A percentile compares a stretch with the other conserved stretches of the same genome.
These are phyloP conservation scores for Gambelia wislizenii DNA, from an alignment of 2,797 vertebrate species.

Conservation along the genomic window DNA sequence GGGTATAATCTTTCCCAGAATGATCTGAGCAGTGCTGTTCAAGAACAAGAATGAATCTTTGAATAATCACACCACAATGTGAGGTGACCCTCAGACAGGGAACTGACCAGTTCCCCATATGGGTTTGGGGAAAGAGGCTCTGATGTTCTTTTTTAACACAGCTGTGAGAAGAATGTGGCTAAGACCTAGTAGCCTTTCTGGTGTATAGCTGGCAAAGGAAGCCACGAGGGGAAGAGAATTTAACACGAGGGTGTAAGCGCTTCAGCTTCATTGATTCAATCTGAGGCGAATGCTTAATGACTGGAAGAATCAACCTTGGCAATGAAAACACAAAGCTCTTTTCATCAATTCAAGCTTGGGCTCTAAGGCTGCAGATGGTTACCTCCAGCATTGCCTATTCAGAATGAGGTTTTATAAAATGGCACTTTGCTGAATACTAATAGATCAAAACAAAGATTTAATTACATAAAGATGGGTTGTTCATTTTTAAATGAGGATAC, in stretches of 20 bases:
- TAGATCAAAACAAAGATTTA: slow-evolving; percentile 86
- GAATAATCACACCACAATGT: slow-evolving; percentile 84
- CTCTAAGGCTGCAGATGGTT: slow-evolving; percentile 85
- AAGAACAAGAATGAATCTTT: slow-evolving; percentile 81
- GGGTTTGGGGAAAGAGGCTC: slow-evolving; percentile 82
- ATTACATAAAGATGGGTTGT: slow-evolving; percentile 82
- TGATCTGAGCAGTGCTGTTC: slow-evolving; percentile 75
- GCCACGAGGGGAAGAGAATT: slow-evolving; percentile 87
- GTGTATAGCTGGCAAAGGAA: slow-evolving; percentile 85
- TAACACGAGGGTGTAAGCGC: slow-evolving; percentile 87
- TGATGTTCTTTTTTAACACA: slow-evolving; percentile 87
- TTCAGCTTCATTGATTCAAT: slow-evolving; percentile 84
- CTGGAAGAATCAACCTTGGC: slow-evolving; percentile 89
- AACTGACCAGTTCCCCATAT: slow-evolving; percentile 81
- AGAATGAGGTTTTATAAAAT: slow-evolving; percentile 79
- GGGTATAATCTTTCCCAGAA: slow-evolving; percentile 76
- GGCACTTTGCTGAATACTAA: slow-evolving; percentile 85
- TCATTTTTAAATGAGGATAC: slow-evolving; percentile 81
- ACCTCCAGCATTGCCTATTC: slow-evolving; percentile 83
- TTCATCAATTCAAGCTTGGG: slow-evolving; percentile 83
- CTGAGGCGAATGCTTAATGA: slow-evolving; percentile 89
- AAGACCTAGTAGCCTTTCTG: slow-evolving; percentile 80
- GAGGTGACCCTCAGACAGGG: slow-evolving; percentile 84
- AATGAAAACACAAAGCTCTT: slow-evolving; percentile 89
- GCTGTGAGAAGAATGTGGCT: slow-evolving; percentile 89